A percentile compares a stretch with the other conserved stretches of the same genome.
Evolutionary conservation across 64 coral and sea anemone species (phyloP).

Genomic region (Pachyseris speciosa): DNA sequence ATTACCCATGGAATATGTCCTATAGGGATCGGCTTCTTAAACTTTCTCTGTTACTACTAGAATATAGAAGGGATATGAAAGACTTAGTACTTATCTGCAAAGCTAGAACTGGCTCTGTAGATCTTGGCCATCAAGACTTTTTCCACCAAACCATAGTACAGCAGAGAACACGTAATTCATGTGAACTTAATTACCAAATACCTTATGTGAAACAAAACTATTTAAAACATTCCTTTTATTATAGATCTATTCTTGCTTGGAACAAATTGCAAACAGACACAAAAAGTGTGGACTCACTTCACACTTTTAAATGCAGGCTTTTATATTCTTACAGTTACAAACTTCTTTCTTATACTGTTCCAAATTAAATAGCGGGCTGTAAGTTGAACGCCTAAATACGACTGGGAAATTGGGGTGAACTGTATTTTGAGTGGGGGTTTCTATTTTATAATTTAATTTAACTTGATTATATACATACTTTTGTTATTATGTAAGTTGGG

Average conservation of each 20-base stretch:
- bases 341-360: conserved; percentile 9
- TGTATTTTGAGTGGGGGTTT: too few relatives aligned
- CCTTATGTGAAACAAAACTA: conserved; percentile 49
- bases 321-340: conserved; percentile 22
- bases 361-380: too few relatives aligned
- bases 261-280: conserved; percentile 11
- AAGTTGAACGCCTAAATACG: too few relatives aligned
- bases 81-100: conserved; percentile 42
- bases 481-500: too few relatives aligned
- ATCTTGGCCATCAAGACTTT: conserved; percentile 52
- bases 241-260: conserved; percentile 15
- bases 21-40: conserved; percentile 51
- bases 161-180: conserved; percentile 17
- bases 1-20: conserved; percentile 48
- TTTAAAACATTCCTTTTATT: conserved; percentile 48
- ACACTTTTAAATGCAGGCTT: conserved; percentile 9
- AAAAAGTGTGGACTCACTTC: not conserved
- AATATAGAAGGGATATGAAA: conserved; percentile 27
- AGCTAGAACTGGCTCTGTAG: conserved; percentile 31
- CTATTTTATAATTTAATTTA: too few relatives aligned
- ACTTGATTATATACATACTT: too few relatives aligned
- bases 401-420: too few relatives aligned
- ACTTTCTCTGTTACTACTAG: conserved; percentile 53
- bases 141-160: conserved; percentile 24
- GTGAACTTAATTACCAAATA: conserved; percentile 24